phyloP scores from a whole-genome alignment of 2,113 vertebrate species.

The Abramis brama region DNA sequence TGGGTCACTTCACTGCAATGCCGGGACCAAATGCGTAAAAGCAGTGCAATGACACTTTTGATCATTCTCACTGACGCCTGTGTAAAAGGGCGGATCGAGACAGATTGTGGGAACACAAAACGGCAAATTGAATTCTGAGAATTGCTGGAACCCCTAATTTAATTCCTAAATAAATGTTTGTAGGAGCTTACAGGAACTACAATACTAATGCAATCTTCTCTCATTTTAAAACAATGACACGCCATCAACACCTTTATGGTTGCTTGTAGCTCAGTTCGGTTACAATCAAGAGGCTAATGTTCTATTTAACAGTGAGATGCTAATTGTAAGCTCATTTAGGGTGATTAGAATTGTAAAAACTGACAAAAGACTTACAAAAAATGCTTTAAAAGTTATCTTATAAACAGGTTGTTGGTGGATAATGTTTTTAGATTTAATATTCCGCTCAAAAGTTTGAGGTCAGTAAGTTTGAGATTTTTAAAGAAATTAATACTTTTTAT shows the following conservation, averaged over 20 bases:
- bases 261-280: conserved; percentile 70
- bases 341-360: not conserved
- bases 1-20: conserved; percentile 89
- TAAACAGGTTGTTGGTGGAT: not conserved
- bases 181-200: conserved; percentile 71
- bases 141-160: conserved; percentile 81
- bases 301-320: conserved; percentile 46
- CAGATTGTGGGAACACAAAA: conserved; percentile 77
- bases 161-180: conserved; percentile 73
- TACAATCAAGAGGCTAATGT: conserved; percentile 47
- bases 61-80: conserved; percentile 75
- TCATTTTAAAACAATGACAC: conserved; percentile 58
- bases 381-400: not conserved
- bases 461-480: not conserved
- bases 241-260: conserved; percentile 62
- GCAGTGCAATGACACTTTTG: conserved; percentile 81
- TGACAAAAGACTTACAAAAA: not conserved
- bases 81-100: conserved; percentile 65
- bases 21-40: conserved; percentile 81
- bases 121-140: conserved; percentile 73
- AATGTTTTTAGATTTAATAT: not conserved
- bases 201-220: conserved; percentile 76
- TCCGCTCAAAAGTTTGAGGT: not conserved
- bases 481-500: not conserved
- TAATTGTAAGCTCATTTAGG: conserved; percentile 8